phyloP scores from a whole-genome alignment of 2,888 invertebrate genomes.

The Aelia acuminata region DNA sequence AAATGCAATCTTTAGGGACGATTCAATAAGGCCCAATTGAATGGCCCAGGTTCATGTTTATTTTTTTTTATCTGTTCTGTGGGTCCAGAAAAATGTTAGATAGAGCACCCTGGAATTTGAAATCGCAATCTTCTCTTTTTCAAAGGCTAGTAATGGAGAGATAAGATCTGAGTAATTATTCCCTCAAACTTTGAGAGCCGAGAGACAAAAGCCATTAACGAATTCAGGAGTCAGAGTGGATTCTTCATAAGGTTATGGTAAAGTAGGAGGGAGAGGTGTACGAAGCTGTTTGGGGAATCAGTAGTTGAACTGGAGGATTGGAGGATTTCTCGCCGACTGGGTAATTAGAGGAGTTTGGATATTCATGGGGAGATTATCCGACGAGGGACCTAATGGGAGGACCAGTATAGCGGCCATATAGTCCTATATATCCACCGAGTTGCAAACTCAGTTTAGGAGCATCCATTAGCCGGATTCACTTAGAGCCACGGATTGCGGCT shows the following conservation, averaged over 20 bases:
- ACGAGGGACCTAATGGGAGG: constrained; percentile 5
- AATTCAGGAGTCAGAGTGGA: neutral
- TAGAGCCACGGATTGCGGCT: constrained; percentile 55
- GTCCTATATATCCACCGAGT: neutral
- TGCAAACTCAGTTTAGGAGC: constrained; percentile 53
- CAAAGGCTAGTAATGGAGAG: neutral
- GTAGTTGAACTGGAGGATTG: constrained; percentile 19
- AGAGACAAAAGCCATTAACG: neutral
- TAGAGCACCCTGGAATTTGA: neutral
- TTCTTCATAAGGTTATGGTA: neutral
- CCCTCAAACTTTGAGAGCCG: neutral
- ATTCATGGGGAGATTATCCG: constrained; percentile 53
- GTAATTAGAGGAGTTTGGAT: constrained; percentile 57
- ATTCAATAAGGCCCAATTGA: too few species aligned
- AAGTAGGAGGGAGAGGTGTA: neutral
- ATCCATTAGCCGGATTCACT: constrained; percentile 53
- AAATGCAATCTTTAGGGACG: too few species aligned
- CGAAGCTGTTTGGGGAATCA: neutral
- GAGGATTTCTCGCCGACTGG: constrained; percentile 32
- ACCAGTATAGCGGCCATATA: constrained; percentile 28
- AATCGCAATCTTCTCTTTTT: neutral
- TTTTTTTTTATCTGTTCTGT: too few species aligned
- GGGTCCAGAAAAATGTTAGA: neutral
- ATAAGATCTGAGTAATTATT: neutral
- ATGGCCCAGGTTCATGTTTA: too few species aligned